Conservation (phyloP, 2,797 vertebrate species). For the Chanos chanos region DNA sequence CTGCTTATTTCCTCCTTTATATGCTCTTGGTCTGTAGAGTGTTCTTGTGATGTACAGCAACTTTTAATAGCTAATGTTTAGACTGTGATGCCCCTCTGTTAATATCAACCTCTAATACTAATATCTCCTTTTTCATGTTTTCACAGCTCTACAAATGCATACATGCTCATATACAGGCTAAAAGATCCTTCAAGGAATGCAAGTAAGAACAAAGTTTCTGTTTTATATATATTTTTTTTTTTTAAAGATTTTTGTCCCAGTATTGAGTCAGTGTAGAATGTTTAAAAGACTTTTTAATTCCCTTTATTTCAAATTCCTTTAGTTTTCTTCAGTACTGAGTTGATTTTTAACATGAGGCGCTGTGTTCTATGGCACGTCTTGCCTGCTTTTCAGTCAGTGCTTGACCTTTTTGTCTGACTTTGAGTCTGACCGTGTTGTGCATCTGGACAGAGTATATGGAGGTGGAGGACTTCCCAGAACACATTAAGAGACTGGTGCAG, state of each 20-base stretch:
- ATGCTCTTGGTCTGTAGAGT: not conserved
- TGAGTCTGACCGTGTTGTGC: not conserved
- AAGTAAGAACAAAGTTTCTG: constrained; percentile 72
- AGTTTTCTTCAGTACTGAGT: too few species aligned
- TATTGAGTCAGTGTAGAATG: too few species aligned
- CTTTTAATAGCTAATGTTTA: constrained; percentile 6
- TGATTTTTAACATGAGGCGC: too few species aligned
- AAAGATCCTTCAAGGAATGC: constrained; percentile 93
- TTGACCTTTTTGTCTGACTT: too few species aligned
- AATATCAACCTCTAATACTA: not conserved
- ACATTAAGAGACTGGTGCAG: constrained; percentile 90
- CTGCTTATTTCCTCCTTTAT: constrained; percentile 8
- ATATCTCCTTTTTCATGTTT: constrained; percentile 11
- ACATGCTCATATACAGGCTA: constrained; percentile 98
- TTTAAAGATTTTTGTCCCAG: too few species aligned
- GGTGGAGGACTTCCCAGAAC: constrained; percentile 87
- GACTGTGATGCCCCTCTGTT: not conserved
- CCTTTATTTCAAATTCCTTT: not conserved
- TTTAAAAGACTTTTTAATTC: too few species aligned
- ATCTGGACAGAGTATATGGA: constrained; percentile 84
- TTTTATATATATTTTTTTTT: not conserved
- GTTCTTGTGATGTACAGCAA: not conserved
- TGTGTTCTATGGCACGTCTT: too few species aligned
- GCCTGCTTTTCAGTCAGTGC: too few species aligned
- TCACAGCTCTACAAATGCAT: constrained; percentile 95